phyloP scores from a whole-genome alignment of 2,888 invertebrate species.

The Caenorhabditis sulstoni region DNA sequence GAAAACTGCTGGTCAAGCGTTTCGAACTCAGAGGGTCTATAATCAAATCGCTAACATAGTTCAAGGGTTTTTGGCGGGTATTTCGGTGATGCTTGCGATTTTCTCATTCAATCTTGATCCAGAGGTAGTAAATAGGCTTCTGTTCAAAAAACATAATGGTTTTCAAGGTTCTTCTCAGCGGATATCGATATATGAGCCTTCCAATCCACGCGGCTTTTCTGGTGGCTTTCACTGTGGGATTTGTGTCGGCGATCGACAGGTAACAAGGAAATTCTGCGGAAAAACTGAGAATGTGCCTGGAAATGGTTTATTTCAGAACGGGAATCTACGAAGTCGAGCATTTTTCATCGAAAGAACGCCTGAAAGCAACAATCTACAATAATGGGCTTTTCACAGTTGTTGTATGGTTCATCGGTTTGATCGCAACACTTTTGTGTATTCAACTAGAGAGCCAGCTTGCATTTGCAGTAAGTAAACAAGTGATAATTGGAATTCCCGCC shows the following conservation, averaged over 20 bases:
- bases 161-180: conserved; percentile 61
- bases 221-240: conserved; percentile 57
- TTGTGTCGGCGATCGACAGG: conserved; percentile 64
- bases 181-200: conserved; percentile 64
- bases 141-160: neutral
- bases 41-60: conserved; percentile 46
- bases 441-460: conserved; percentile 50
- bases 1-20: conserved; percentile 40
- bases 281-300: too few relatives aligned
- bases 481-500: too few relatives aligned
- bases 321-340: conserved; percentile 50
- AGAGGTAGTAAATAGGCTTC: conserved; percentile 14
- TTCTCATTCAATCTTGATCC: conserved; percentile 72
- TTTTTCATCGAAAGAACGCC: conserved; percentile 27
- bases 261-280: too few relatives aligned
- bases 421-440: conserved; percentile 52
- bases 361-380: conserved; percentile 33
- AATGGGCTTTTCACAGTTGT: conserved; percentile 54
- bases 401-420: conserved; percentile 56
- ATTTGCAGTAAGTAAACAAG: conserved; percentile 40
- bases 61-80: conserved; percentile 71
- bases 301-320: conserved; percentile 27
- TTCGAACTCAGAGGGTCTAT: conserved; percentile 21
- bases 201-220: conserved; percentile 64
- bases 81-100: conserved; percentile 68